Conservation (phyloP, 2,113 vertebrate genomes). For the Stegastes partitus region DNA sequence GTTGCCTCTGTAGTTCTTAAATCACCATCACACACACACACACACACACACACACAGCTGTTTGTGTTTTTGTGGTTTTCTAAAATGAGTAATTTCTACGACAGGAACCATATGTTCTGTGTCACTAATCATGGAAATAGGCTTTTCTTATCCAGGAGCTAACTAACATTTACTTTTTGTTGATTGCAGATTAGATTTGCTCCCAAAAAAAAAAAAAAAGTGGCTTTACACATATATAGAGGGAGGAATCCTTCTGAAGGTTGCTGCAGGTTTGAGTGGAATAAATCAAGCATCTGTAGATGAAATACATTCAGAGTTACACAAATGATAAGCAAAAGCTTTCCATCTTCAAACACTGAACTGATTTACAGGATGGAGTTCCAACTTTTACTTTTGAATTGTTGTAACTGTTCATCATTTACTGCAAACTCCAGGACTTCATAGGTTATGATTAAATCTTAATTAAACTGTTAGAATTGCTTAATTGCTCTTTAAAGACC, state of each 20-base stretch:
- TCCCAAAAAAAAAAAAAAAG: not conserved
- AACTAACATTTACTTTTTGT: not conserved
- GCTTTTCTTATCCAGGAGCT: not conserved
- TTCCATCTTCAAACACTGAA: no score
- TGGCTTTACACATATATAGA: not conserved
- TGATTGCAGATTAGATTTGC: not conserved
- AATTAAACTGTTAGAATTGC: no score
- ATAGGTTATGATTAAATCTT: no score
- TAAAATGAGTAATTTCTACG: slow-evolving; percentile 2
- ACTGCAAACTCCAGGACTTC: no score
- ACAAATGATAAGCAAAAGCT: no score
- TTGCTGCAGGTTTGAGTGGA: not conserved
- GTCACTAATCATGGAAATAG: not conserved
- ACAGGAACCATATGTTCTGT: slow-evolving; percentile 6
- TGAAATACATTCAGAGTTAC: not conserved
- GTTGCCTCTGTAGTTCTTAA: slow-evolving; percentile 19
- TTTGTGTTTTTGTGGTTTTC: not conserved
- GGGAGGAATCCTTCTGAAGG: no score
- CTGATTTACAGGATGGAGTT: no score
- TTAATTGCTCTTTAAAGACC: no score
- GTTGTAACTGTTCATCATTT: no score
- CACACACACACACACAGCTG: slow-evolving; percentile 10
- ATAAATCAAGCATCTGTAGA: not conserved
- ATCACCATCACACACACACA: slow-evolving; percentile 4
- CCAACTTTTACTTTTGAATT: no score